These are phyloP conservation scores for Crenichthys baileyi DNA, from an alignment of 2,797 vertebrate species.

Conservation along the genomic window DNA sequence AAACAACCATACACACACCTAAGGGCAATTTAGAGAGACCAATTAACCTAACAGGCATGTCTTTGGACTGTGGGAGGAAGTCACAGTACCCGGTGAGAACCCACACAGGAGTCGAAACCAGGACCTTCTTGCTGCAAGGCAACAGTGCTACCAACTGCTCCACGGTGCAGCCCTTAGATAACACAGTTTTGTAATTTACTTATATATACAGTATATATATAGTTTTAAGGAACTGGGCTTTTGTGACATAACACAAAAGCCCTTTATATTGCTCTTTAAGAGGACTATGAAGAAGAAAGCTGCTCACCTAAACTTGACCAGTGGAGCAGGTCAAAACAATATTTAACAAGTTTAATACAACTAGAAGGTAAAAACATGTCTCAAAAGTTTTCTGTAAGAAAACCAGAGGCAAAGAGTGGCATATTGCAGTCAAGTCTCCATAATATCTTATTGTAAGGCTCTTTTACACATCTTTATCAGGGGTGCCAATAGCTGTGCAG, in stretches of 20 bases:
- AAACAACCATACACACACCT: too few species aligned
- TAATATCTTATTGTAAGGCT: background rate
- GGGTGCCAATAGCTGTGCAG: background rate
- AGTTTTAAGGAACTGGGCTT: too few species aligned
- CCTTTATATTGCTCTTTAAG: background rate
- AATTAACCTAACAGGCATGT: too few species aligned
- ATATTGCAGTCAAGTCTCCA: background rate
- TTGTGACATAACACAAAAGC: background rate
- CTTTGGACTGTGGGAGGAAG: too few species aligned
- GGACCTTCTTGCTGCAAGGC: too few species aligned
- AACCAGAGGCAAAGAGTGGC: background rate
- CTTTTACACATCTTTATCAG: background rate
- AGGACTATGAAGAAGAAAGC: background rate
- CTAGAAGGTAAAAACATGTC: background rate
- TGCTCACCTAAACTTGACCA: background rate
- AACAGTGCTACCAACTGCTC: too few species aligned
- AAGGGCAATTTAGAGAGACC: too few species aligned
- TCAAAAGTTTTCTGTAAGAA: background rate
- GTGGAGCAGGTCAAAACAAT: background rate
- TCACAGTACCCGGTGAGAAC: too few species aligned
- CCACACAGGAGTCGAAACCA: too few species aligned
- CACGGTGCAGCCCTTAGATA: too few species aligned
- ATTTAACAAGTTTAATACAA: background rate
- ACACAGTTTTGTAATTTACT: too few species aligned
- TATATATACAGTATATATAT: too few species aligned